These are phyloP conservation scores for Dicentrarchus labrax DNA, from an alignment of 2,113 vertebrate genomes.

Conservation along the genomic window DNA sequence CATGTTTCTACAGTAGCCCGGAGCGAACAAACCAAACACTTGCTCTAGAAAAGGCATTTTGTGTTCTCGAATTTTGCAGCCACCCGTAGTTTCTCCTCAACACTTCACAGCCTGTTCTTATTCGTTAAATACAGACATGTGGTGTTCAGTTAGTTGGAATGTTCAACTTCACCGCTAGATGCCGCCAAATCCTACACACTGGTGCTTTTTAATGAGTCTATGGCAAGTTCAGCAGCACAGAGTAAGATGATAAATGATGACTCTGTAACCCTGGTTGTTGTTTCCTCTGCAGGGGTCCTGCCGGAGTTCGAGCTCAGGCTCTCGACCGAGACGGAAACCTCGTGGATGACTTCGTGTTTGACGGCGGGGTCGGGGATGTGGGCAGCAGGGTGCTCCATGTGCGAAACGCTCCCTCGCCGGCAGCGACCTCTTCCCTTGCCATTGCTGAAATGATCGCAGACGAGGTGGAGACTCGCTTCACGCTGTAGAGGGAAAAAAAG, in stretches of 20 bases:
- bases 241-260: neutral
- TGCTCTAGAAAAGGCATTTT: too few relatives aligned
- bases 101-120: too few relatives aligned
- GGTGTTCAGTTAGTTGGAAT: too few relatives aligned
- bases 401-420: slow-evolving; percentile 96
- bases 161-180: too few relatives aligned
- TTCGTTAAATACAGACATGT: too few relatives aligned
- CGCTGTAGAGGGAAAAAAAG: slow-evolving; percentile 73
- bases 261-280: neutral
- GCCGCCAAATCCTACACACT: too few relatives aligned
- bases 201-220: neutral
- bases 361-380: slow-evolving; percentile 88
- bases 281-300: slow-evolving; percentile 87
- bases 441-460: slow-evolving; percentile 92
- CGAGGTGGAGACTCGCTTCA: slow-evolving; percentile 89
- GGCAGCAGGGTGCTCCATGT: slow-evolving; percentile 92
- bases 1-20: too few relatives aligned
- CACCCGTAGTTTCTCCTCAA: too few relatives aligned
- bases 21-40: too few relatives aligned
- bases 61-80: too few relatives aligned
- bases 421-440: slow-evolving; percentile 95
- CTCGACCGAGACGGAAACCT: slow-evolving; percentile 90
- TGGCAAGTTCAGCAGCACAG: neutral
- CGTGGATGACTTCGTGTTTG: slow-evolving; percentile 97
- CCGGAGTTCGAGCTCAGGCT: slow-evolving; percentile 95